phyloP scores from a whole-genome alignment of 2,797 vertebrate species.

The Leptodactylus fallax region DNA sequence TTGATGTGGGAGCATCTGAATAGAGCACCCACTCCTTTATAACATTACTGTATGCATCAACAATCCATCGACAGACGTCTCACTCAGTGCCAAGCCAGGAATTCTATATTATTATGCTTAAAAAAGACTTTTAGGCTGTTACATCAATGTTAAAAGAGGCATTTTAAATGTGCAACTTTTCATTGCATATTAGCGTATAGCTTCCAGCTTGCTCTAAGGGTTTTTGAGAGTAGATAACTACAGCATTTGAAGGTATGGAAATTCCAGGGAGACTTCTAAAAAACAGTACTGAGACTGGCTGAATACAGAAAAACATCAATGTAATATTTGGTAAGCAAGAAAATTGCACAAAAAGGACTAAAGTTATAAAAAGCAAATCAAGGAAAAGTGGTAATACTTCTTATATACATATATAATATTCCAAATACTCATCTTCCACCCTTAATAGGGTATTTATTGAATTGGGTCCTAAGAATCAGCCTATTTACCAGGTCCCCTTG shows the following conservation, averaged over 20 bases:
- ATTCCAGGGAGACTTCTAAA: conserved; percentile 4
- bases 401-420: background rate
- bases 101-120: conserved; percentile 38
- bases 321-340: background rate
- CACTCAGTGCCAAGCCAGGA: background rate
- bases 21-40: conserved; percentile 15
- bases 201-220: conserved; percentile 36
- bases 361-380: background rate
- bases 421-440: background rate
- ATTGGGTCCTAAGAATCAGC: too few species aligned
- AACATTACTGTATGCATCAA: conserved; percentile 46
- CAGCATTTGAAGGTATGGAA: conserved; percentile 17
- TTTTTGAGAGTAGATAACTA: conserved; percentile 31
- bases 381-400: background rate
- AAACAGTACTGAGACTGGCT: background rate
- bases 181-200: conserved; percentile 36
- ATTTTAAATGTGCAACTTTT: conserved; percentile 53
- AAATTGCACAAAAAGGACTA: background rate
- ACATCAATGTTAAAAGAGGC: conserved; percentile 50
- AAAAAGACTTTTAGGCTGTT: conserved; percentile 30
- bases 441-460: too few species aligned
- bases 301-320: conserved; percentile 8
- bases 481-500: too few species aligned
- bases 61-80: conserved; percentile 23
- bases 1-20: conserved; percentile 51